Conservation (phyloP, 2,888 invertebrate genomes). For the Gonocerus acuteangulatus region DNA sequence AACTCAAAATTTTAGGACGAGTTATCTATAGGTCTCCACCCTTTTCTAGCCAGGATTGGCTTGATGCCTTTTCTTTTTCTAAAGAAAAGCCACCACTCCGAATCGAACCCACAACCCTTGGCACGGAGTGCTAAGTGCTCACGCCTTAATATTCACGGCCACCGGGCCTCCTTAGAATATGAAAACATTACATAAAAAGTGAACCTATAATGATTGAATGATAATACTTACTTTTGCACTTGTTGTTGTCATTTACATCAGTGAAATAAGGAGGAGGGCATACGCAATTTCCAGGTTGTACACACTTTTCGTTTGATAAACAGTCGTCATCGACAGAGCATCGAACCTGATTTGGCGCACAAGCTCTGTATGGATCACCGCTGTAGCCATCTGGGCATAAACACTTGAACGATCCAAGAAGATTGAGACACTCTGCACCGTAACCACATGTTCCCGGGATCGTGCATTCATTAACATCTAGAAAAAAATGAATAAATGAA, state of each 20-base stretch:
- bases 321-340: constrained; percentile 79
- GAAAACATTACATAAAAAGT: no score
- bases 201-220: no score
- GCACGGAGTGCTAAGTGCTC: no score
- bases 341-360: constrained; percentile 71
- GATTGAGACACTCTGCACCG: constrained; percentile 78
- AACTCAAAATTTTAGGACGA: no score
- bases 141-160: no score
- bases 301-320: constrained; percentile 77
- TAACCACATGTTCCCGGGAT: constrained; percentile 60
- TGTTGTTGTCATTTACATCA: constrained; percentile 71
- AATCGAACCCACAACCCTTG: no score
- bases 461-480: constrained; percentile 38
- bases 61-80: no score
- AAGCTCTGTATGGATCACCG: constrained; percentile 72
- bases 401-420: constrained; percentile 68
- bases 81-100: no score
- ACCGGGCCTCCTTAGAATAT: no score
- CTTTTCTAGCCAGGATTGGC: no score
- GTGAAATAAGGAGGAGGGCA: constrained; percentile 86
- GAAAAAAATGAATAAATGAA: constrained; percentile 18
- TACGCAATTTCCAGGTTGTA: constrained; percentile 83
- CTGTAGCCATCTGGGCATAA: constrained; percentile 72
- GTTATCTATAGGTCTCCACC: no score
- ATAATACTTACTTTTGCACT: constrained; percentile 64